A percentile compares a stretch with the other conserved stretches of the same genome.
Conservation (phyloP, 2,113 vertebrate species). For the Aegotheles bennettii region DNA sequence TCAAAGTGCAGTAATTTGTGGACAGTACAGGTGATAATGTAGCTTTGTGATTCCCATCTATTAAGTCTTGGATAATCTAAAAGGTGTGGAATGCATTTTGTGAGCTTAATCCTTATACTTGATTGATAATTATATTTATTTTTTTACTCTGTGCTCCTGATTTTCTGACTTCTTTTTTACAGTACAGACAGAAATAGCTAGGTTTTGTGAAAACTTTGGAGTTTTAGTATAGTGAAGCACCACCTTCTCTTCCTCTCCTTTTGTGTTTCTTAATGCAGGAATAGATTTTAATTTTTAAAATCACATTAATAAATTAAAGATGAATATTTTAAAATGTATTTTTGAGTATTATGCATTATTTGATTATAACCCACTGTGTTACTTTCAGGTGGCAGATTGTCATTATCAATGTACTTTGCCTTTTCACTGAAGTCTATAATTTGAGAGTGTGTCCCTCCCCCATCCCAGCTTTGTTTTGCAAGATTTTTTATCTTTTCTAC, state of each 20-base stretch:
- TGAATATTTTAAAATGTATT: background rate
- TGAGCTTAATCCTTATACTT: background rate
- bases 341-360: background rate
- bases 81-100: background rate
- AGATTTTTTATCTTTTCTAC: slow-evolving; percentile 56
- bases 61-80: background rate
- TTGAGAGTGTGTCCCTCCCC: slow-evolving; percentile 19
- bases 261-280: background rate
- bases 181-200: background rate
- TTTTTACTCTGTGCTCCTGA: background rate
- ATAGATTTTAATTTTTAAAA: background rate
- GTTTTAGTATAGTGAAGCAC: background rate
- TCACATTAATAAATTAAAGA: background rate
- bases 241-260: background rate
- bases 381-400: background rate
- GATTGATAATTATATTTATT: background rate
- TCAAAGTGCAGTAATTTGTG: background rate
- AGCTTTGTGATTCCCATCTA: background rate
- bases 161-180: background rate
- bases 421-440: slow-evolving; percentile 11
- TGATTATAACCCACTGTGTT: background rate
- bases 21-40: background rate
- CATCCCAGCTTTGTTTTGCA: background rate
- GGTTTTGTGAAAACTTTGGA: background rate
- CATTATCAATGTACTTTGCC: background rate